These are phyloP conservation scores for Somateria mollissima DNA, from an alignment of 2,797 vertebrate genomes.

Conservation along the genomic window DNA sequence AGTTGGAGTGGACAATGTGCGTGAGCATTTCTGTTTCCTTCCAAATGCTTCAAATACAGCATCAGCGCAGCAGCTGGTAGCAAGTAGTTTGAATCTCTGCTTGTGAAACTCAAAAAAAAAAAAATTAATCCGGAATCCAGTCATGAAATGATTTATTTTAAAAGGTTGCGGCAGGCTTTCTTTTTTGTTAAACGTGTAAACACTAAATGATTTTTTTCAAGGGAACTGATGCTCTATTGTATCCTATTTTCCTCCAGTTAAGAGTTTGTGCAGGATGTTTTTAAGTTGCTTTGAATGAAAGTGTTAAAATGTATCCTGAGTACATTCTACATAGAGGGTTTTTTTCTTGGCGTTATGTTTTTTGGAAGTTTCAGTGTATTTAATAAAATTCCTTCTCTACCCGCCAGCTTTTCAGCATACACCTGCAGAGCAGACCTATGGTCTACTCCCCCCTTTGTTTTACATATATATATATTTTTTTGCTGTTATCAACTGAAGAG, in stretches of 20 bases:
- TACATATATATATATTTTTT: not conserved
- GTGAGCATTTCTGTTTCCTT: not conserved
- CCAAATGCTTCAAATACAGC: not conserved
- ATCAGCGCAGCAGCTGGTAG: not conserved
- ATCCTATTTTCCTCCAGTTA: not conserved
- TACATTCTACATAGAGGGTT: not conserved
- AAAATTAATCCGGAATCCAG: not conserved
- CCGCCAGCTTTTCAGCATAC: not conserved
- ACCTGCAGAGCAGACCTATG: not conserved
- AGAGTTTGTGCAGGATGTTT: not conserved
- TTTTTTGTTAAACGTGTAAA: rapidly evolving
- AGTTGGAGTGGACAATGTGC: not conserved
- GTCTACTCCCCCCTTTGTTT: not conserved
- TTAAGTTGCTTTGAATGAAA: not conserved
- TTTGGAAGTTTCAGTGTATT: not conserved
- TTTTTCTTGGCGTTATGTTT: not conserved
- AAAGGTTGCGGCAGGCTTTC: not conserved
- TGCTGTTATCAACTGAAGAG: not conserved
- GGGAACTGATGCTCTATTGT: rapidly evolving
- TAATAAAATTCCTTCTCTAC: not conserved
- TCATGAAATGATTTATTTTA: not conserved
- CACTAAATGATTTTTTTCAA: not conserved
- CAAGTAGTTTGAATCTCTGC: not conserved
- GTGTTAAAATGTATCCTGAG: not conserved
- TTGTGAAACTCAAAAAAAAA: not conserved